Base-by-base conservation (phyloP, 2,888 invertebrate genomes). In the Alviniconcha strummeri region DNA sequence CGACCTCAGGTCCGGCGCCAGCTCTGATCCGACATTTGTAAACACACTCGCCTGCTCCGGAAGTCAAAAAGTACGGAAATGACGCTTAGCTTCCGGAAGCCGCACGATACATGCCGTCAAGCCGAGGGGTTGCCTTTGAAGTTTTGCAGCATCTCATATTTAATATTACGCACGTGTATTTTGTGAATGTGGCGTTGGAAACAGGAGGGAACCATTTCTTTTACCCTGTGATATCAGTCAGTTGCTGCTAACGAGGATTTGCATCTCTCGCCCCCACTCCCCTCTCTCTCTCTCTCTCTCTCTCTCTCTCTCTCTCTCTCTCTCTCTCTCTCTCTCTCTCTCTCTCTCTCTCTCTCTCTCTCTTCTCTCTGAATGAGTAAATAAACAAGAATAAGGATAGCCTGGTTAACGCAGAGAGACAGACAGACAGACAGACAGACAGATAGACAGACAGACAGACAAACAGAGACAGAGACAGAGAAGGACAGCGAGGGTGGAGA, bases 21-120 rank as follows among this genome's bases (percentile, higher is more conserved):
- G 60, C 13, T 13, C 60, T 13, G 60, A 79, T 64, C 79, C 79
- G 67, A 79, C 79, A 79, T 79, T 79, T 79, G 67, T 79, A 79
- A 79, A 79, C 79, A 79, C 79, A 57, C 67, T 52, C 67, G 52
- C 79, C 52, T 60, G 79, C 64, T 67, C 79, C 79, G 79, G 79
- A 79, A 79, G 79, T 67, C 67, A 36, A 13, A 19, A 67, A 79
- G 79, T 17, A 19, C 79, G 79, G 79, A 79, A 79, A 67, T 79
- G 79, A 79, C 79, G 79, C 67, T 79, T 67, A 64, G 67, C 67
- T 67, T 79, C 79, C 79, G 79, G 57, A 67, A 79, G 55, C 60
- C 60, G 60, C 60, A 13, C 60, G 60, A 60, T 60, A 60, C 60
- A 60, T 60, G 60, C 60, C 8, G 60, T 8, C 60, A 11, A 60